Conservation (phyloP, 1,140 invertebrate species). For the Ostrea denselamellosa region DNA sequence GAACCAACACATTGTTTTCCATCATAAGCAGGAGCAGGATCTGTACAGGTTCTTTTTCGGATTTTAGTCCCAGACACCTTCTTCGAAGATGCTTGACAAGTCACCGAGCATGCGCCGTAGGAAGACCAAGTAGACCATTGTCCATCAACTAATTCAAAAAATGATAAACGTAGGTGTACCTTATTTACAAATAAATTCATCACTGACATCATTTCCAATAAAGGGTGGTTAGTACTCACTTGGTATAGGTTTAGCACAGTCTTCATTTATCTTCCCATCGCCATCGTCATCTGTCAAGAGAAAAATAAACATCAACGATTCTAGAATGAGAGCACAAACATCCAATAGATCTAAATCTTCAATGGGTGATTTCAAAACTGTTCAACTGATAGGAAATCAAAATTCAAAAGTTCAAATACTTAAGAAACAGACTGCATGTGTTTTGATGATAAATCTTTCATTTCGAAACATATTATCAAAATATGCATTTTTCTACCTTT, state of each 20-base stretch:
- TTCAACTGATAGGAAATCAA: neutral
- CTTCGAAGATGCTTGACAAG: slow-evolving; percentile 76
- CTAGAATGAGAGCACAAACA: neutral
- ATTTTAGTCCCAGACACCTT: slow-evolving; percentile 81
- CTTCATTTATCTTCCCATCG: slow-evolving; percentile 65
- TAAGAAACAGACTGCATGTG: too few species aligned
- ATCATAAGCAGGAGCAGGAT: slow-evolving; percentile 76
- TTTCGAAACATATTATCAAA: too few species aligned
- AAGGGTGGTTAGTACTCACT: slow-evolving; percentile 44
- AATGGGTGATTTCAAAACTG: neutral
- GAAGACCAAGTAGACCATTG: slow-evolving; percentile 83
- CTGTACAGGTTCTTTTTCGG: slow-evolving; percentile 82
- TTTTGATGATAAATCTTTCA: too few species aligned
- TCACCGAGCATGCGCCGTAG: slow-evolving; percentile 84
- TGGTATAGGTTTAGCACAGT: slow-evolving; percentile 60
- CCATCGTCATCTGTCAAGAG: slow-evolving; percentile 50
- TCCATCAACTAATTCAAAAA: slow-evolving; percentile 78
- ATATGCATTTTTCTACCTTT: neutral
- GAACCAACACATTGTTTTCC: slow-evolving; percentile 63
- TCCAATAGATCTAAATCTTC: neutral
- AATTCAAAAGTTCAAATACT: too few species aligned
- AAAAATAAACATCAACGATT: neutral
- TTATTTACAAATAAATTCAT: neutral
- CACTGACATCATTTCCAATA: neutral
- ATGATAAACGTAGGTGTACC: slow-evolving; percentile 55